Percentiles rank a stretch among this genome's conserved stretches.
phyloP scores from a whole-genome alignment of 2,888 invertebrate species.

The Synergus laeviventris region DNA sequence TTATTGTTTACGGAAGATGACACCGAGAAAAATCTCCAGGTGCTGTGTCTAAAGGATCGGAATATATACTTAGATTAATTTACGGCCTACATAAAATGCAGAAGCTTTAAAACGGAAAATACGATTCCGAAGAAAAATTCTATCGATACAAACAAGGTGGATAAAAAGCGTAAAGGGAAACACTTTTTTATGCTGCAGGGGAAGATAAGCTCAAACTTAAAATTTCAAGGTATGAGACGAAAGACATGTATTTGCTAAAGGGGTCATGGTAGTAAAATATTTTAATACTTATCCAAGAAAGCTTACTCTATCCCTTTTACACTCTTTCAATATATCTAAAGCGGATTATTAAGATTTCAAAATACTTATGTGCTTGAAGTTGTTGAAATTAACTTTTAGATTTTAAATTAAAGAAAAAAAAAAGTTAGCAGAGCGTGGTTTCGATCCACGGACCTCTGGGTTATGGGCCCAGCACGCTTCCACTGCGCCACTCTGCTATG shows the following conservation, averaged over 20 bases:
- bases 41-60: not conserved
- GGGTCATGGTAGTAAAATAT: constrained; percentile 1
- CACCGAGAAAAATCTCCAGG: constrained; percentile 24
- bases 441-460: constrained; percentile 29
- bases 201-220: constrained; percentile 5
- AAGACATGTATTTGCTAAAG: constrained; percentile 12
- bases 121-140: not conserved
- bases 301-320: not conserved
- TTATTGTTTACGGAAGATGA: constrained; percentile 33
- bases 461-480: constrained; percentile 29
- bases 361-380: not conserved
- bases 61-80: constrained; percentile 10
- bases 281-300: constrained; percentile 5
- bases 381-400: not conserved
- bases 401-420: not conserved
- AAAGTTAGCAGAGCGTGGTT: constrained; percentile 24
- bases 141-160: not conserved
- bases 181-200: constrained; percentile 19
- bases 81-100: constrained; percentile 7
- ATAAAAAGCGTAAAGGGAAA: not conserved
- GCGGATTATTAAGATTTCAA: not conserved
- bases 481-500: constrained; percentile 17
- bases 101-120: constrained; percentile 2
- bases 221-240: not conserved
- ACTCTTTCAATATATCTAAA: not conserved